These are phyloP conservation scores for Aphelenchoides avenae DNA, from an alignment of 1,140 invertebrate genomes.

Conservation along the genomic window DNA sequence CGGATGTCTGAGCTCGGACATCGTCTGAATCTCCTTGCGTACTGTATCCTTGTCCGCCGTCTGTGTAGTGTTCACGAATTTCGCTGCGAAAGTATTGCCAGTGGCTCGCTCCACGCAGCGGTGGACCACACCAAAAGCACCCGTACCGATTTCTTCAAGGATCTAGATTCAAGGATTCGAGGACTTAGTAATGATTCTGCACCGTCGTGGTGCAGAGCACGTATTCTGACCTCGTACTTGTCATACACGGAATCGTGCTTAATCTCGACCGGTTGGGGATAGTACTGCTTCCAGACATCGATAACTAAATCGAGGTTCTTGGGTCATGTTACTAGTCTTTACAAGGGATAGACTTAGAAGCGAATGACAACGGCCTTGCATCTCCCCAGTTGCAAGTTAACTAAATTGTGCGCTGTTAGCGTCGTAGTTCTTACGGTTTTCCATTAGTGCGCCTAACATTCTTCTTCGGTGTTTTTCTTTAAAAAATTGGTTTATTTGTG, in stretches of 20 bases:
- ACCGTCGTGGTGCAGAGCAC: too few relatives aligned
- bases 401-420: too few relatives aligned
- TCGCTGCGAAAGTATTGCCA: conserved; percentile 94
- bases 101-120: conserved; percentile 89
- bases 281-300: conserved; percentile 92
- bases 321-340: too few relatives aligned
- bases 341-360: too few relatives aligned
- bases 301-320: conserved; percentile 71
- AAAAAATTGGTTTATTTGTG: too few relatives aligned
- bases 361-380: too few relatives aligned
- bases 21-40: conserved; percentile 92
- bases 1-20: conserved; percentile 95
- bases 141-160: conserved; percentile 90
- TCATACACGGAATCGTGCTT: conserved; percentile 90
- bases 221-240: conserved; percentile 97
- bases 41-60: conserved; percentile 96
- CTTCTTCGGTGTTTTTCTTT: too few relatives aligned
- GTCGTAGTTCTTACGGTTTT: too few relatives aligned
- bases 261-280: conserved; percentile 91
- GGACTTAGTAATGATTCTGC: too few relatives aligned
- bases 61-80: conserved; percentile 93
- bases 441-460: too few relatives aligned
- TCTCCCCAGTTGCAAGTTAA: too few relatives aligned
- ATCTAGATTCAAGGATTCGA: too few relatives aligned
- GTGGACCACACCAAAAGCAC: conserved; percentile 97